phyloP scores from a whole-genome alignment of 2,888 invertebrate species.

The Sinodicranocentrus sp. region DNA sequence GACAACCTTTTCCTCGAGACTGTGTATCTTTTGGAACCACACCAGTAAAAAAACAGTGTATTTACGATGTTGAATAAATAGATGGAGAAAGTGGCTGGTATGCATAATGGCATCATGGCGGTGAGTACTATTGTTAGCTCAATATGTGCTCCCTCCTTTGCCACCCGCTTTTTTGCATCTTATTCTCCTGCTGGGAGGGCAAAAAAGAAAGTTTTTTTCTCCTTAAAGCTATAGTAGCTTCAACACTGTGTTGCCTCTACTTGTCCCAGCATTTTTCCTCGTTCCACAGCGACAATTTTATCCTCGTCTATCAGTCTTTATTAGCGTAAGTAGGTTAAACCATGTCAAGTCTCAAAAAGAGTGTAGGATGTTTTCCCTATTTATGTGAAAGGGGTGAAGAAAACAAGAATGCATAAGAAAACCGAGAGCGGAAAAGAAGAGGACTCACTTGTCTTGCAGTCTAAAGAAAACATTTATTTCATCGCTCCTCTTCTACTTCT shows the following conservation, averaged over 20 bases:
- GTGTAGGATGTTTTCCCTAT: background rate
- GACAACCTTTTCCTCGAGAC: background rate
- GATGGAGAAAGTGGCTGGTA: background rate
- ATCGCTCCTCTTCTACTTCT: background rate
- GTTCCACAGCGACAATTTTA: constrained; percentile 43
- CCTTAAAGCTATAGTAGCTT: background rate
- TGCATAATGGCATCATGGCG: background rate
- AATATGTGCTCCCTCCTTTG: constrained; percentile 11
- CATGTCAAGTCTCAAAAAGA: constrained; percentile 42
- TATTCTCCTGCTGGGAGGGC: constrained; percentile 13
- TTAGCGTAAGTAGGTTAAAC: constrained; percentile 56
- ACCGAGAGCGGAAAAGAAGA: background rate
- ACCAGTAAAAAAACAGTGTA: background rate
- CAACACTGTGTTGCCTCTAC: background rate
- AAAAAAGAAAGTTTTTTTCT: constrained; percentile 13
- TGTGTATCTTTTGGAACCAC: no score
- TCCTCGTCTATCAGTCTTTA: constrained; percentile 51
- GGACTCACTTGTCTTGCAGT: constrained; percentile 16
- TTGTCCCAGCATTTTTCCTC: constrained; percentile 30
- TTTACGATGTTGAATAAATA: constrained; percentile 12
- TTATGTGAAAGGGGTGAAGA: constrained; percentile 8
- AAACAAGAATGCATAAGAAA: background rate
- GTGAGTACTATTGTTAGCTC: constrained; percentile 27
- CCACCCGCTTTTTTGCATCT: constrained; percentile 15
- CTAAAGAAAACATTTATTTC: constrained; percentile 32